A percentile compares a stretch with the other conserved stretches of the same genome.
These are phyloP conservation scores for Ptyas mucosa DNA, from an alignment of 2,113 vertebrate genomes.

Conservation along the genomic window DNA sequence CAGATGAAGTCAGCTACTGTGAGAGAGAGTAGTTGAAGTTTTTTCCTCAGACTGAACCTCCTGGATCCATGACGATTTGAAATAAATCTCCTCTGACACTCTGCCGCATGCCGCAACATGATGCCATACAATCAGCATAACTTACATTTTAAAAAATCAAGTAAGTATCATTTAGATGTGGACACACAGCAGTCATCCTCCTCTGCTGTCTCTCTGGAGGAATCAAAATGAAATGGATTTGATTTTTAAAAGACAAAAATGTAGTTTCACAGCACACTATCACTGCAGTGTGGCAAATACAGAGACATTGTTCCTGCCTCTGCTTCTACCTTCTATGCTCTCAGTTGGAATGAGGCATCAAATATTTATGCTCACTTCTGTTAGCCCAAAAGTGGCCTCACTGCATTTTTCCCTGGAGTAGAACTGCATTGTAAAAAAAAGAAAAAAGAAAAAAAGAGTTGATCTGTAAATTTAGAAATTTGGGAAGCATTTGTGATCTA, in stretches of 20 bases:
- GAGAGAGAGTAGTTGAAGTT: neutral
- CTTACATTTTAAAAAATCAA: neutral
- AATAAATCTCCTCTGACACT: neutral
- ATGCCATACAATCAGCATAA: neutral
- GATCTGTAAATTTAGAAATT: neutral
- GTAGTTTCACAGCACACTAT: constrained; percentile 7
- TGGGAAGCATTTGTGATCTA: constrained; percentile 40
- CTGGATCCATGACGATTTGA: neutral
- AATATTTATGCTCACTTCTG: constrained; percentile 46
- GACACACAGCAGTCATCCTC: neutral
- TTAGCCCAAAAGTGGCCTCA: constrained; percentile 42
- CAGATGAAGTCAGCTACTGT: neutral
- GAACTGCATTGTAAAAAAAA: neutral
- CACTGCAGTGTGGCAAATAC: neutral
- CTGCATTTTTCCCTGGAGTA: constrained; percentile 12
- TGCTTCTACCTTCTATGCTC: neutral
- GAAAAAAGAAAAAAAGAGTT: no score
- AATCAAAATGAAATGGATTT: constrained; percentile 23
- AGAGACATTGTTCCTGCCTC: constrained; percentile 3
- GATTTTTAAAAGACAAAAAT: neutral
- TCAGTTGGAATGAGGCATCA: constrained; percentile 28
- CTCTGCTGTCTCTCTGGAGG: neutral
- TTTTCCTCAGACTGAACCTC: neutral
- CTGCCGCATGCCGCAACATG: neutral
- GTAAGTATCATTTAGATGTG: neutral